Evolutionary conservation across 2,113 vertebrate genomes (phyloP).

Genomic region (Pampusana beccarii): DNA sequence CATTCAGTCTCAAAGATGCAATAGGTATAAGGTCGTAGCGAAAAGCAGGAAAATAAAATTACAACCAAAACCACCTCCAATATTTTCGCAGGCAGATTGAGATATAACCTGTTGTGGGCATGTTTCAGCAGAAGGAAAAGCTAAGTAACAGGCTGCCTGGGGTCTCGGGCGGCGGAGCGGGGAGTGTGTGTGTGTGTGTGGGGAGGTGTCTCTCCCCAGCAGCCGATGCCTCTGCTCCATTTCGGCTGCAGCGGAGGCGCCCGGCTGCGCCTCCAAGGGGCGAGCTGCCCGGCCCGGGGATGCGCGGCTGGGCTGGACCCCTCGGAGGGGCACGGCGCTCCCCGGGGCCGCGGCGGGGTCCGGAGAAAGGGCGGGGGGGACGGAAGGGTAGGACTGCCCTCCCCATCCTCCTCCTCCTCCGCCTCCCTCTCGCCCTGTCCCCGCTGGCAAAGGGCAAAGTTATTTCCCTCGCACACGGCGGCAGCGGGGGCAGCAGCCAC

Average conservation of each 20-base stretch:
- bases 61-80: background rate
- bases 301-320: background rate
- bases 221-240: background rate
- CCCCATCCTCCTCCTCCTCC: background rate
- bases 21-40: background rate
- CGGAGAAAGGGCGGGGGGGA: background rate
- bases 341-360: background rate
- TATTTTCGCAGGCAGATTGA: background rate
- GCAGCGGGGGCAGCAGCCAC: background rate
- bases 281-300: background rate
- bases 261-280: background rate
- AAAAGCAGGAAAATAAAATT: conserved; percentile 26
- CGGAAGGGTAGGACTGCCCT: background rate
- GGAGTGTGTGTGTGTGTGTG: background rate
- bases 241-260: background rate
- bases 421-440: background rate
- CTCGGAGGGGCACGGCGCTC: background rate
- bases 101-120: conserved; percentile 55
- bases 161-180: background rate
- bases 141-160: background rate
- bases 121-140: background rate
- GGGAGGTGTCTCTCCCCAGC: background rate
- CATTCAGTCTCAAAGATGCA: background rate
- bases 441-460: background rate
- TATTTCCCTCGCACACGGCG: background rate